phyloP scores from a whole-genome alignment of 2,113 vertebrate species.

The Centropus bengalensis region DNA sequence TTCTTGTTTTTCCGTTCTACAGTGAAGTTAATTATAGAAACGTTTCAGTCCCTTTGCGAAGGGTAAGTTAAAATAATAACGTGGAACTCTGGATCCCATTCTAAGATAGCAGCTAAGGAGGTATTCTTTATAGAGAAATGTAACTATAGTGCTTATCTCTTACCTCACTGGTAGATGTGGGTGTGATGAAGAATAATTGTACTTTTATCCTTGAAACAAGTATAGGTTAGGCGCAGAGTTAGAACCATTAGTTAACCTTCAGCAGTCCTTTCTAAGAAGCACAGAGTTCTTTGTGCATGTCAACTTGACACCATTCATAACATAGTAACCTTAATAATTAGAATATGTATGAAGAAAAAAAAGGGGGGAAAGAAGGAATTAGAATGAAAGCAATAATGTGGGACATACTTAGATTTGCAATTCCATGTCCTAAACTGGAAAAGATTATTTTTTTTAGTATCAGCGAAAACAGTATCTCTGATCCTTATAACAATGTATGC shows the following conservation, averaged over 20 bases:
- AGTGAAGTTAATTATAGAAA: neutral
- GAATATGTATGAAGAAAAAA: neutral
- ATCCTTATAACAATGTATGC: neutral
- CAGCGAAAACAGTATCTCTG: neutral
- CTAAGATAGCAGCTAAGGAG: neutral
- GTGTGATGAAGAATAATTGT: neutral
- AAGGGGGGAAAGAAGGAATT: neutral
- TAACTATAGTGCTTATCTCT: neutral
- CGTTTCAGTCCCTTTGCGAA: neutral
- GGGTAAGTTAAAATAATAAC: neutral
- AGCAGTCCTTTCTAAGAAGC: neutral
- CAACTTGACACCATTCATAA: neutral
- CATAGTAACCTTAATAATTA: neutral
- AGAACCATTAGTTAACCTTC: neutral
- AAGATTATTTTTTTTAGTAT: neutral
- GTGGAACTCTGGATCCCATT: neutral
- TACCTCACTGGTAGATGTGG: neutral
- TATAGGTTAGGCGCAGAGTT: neutral
- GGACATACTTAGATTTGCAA: neutral
- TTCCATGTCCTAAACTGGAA: neutral
- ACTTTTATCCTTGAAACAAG: neutral
- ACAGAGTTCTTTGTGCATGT: neutral
- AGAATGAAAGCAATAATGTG: neutral
- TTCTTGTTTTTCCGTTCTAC: neutral
- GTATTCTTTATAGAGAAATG: fast-evolving